Percentiles rank a stretch among this genome's conserved stretches.
Evolutionary conservation across 2,113 vertebrate genomes (phyloP).

Genomic region (Mesitornis unicolor): DNA sequence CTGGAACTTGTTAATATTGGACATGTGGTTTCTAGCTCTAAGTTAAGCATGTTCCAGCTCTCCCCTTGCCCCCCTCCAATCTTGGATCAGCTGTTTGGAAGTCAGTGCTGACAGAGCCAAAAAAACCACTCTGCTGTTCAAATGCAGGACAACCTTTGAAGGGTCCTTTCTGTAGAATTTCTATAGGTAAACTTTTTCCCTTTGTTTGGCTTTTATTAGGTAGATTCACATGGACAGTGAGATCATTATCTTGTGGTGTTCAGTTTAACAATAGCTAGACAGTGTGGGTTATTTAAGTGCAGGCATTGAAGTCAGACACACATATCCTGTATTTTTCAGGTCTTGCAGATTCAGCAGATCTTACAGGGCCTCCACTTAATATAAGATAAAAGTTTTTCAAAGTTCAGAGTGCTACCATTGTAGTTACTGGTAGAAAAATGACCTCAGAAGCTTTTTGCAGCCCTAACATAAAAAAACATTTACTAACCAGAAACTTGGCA

Average conservation of each 20-base stretch:
- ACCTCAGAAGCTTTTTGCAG: slow-evolving; percentile 31
- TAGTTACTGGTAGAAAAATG: neutral
- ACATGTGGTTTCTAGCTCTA: slow-evolving; percentile 50
- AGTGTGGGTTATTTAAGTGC: slow-evolving; percentile 81
- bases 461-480: slow-evolving; percentile 50
- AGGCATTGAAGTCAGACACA: slow-evolving; percentile 76
- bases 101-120: neutral
- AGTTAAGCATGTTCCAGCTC: slow-evolving; percentile 20
- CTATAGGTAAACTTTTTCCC: neutral
- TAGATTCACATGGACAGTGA: slow-evolving; percentile 30
- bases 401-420: slow-evolving; percentile 53
- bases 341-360: slow-evolving; percentile 74
- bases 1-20: slow-evolving; percentile 36
- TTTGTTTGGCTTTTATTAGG: slow-evolving; percentile 9
- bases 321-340: slow-evolving; percentile 71
- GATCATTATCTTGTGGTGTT: slow-evolving; percentile 42
- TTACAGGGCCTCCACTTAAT: slow-evolving; percentile 66
- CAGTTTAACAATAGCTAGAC: slow-evolving; percentile 64
- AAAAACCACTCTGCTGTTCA: neutral
- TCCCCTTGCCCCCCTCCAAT: neutral
- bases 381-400: slow-evolving; percentile 48
- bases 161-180: neutral
- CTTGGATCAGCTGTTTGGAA: slow-evolving; percentile 59
- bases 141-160: slow-evolving; percentile 14
- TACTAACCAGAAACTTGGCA: slow-evolving; percentile 72